Evolutionary conservation across 2,797 vertebrate species (phyloP).

Genomic region (Cryptoprocta ferox): DNA sequence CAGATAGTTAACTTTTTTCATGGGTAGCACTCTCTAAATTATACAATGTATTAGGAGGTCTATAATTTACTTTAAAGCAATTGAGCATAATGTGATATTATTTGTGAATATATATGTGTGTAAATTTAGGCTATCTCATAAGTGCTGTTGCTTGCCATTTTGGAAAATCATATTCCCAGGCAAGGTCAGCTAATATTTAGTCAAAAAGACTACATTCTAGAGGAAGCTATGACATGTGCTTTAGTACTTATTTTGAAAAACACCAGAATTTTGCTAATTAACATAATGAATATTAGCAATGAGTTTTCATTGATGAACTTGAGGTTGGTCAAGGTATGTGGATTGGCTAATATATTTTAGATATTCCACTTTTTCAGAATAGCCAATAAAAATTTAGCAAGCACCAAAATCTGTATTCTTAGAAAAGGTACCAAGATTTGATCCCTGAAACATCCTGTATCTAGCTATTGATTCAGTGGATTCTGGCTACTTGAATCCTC

Average conservation of each 20-base stretch:
- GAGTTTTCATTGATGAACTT: slow-evolving; percentile 2
- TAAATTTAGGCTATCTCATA: neutral
- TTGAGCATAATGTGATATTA: neutral
- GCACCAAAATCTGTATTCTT: neutral
- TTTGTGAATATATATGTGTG: neutral
- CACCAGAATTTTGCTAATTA: neutral
- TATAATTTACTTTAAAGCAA: slow-evolving; percentile 12
- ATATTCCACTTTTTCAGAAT: slow-evolving; percentile 7
- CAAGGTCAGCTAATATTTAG: neutral
- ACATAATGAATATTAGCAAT: slow-evolving; percentile 4
- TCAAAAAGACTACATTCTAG: neutral
- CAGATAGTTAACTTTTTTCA: neutral
- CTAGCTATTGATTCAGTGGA: neutral
- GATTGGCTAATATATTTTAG: neutral
- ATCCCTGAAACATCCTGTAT: neutral
- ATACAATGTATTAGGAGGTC: neutral
- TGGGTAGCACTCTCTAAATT: neutral
- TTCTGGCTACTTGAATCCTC: neutral
- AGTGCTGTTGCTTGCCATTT: neutral
- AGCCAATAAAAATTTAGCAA: neutral
- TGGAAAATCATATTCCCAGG: neutral
- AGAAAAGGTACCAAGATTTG: slow-evolving; percentile 8
- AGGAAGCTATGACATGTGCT: neutral
- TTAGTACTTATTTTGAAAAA: neutral
- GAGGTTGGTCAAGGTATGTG: neutral